A percentile compares a stretch with the other conserved stretches of the same genome.
Evolutionary conservation across 2,888 invertebrate species (phyloP).

Genomic region (Drosophila emarginata): DNA sequence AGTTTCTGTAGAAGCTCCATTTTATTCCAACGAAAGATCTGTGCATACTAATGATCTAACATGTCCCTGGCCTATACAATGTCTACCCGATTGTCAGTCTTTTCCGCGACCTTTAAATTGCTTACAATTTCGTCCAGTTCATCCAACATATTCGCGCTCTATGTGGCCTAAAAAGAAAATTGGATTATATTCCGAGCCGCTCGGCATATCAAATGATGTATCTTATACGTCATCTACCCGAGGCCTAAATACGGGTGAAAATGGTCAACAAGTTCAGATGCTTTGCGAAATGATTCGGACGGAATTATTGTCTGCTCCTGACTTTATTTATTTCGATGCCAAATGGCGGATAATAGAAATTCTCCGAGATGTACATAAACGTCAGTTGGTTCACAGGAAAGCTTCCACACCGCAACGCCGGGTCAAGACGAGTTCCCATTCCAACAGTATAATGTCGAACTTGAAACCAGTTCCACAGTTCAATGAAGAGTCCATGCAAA

Average conservation of each 20-base stretch:
- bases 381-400: constrained; percentile 51
- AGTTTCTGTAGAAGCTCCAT: constrained; percentile 19
- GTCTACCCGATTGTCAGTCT: neutral
- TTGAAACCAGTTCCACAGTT: neutral
- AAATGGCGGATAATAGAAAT: constrained; percentile 75
- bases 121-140: neutral
- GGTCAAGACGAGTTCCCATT: neutral
- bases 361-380: constrained; percentile 66
- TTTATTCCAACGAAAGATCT: constrained; percentile 20
- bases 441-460: neutral
- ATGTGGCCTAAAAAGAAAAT: neutral
- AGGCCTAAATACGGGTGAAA: neutral
- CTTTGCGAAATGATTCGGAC: constrained; percentile 68
- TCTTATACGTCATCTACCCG: neutral
- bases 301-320: constrained; percentile 58
- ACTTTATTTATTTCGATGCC: constrained; percentile 70
- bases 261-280: constrained; percentile 54
- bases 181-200: neutral
- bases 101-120: neutral
- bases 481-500: neutral
- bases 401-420: constrained; percentile 2
- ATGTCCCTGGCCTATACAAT: neutral
- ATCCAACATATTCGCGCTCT: neutral
- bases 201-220: neutral
- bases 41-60: constrained; percentile 1